Evolutionary conservation across 2,113 vertebrate species (phyloP).

Genomic region (Neolamprologus tretocephalus): DNA sequence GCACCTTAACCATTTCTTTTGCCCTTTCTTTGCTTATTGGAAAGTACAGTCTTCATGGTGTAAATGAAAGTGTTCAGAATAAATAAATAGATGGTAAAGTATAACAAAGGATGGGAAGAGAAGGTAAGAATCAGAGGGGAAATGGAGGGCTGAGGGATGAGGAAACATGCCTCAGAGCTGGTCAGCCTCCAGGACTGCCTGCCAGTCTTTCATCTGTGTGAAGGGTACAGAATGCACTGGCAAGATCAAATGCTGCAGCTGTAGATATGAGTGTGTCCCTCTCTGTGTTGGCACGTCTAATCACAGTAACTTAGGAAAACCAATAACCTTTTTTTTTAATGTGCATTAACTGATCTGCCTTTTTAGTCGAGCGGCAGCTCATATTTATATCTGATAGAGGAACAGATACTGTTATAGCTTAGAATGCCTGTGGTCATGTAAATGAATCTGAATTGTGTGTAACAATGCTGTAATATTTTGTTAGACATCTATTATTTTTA

Average conservation of each 20-base stretch:
- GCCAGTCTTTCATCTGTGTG: constrained; percentile 12
- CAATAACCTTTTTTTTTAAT: neutral
- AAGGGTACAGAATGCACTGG: constrained; percentile 23
- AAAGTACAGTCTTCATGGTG: neutral
- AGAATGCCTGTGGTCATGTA: neutral
- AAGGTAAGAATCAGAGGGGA: neutral
- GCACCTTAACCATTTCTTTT: neutral
- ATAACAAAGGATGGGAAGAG: neutral
- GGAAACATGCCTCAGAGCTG: neutral
- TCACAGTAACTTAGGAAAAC: neutral
- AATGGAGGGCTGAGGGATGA: neutral
- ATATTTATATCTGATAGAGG: neutral
- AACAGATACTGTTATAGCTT: neutral
- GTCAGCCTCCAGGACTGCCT: constrained; percentile 1
- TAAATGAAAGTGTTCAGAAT: neutral
- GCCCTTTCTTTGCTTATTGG: accelerated
- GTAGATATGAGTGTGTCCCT: neutral
- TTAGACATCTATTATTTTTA: constrained; percentile 42
- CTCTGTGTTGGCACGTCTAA: neutral
- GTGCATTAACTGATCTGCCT: neutral
- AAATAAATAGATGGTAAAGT: neutral
- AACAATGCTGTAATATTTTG: neutral
- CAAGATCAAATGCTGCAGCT: neutral
- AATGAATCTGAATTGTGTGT: constrained; percentile 16
- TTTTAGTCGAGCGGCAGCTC: neutral